These are phyloP conservation scores for Proisotoma minuta DNA, from an alignment of 2,888 invertebrate species.

Conservation along the genomic window DNA sequence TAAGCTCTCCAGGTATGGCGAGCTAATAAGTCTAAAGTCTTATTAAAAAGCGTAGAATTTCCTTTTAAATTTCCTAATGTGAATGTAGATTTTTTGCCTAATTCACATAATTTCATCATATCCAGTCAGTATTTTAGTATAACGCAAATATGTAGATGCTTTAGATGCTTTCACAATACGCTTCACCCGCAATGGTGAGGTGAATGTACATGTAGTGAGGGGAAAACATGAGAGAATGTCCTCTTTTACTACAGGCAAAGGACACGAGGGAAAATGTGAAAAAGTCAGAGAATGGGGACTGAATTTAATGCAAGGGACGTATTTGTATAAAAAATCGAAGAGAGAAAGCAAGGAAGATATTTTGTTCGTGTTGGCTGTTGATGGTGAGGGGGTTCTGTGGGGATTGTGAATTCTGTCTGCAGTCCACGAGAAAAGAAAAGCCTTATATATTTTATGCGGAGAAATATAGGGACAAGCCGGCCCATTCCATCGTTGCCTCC, in stretches of 20 bases:
- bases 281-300: neutral
- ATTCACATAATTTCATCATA: no score
- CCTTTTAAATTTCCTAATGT: no score
- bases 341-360: neutral
- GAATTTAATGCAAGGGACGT: neutral
- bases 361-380: slow-evolving; percentile 4
- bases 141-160: no score
- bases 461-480: slow-evolving; percentile 2
- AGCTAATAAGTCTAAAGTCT: no score
- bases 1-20: no score
- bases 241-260: neutral
- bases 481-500: slow-evolving; percentile 12
- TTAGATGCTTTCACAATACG: no score
- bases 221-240: no score
- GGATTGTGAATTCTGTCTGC: neutral
- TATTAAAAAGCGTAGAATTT: no score
- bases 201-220: no score
- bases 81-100: no score
- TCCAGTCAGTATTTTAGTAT: no score
- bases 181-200: no score
- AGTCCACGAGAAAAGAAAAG: neutral
- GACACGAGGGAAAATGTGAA: neutral
- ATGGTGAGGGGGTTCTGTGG: neutral
- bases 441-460: neutral
- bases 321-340: neutral